Base-by-base conservation (phyloP, 2,888 invertebrate genomes). In the Agapetus fuscipes region DNA sequence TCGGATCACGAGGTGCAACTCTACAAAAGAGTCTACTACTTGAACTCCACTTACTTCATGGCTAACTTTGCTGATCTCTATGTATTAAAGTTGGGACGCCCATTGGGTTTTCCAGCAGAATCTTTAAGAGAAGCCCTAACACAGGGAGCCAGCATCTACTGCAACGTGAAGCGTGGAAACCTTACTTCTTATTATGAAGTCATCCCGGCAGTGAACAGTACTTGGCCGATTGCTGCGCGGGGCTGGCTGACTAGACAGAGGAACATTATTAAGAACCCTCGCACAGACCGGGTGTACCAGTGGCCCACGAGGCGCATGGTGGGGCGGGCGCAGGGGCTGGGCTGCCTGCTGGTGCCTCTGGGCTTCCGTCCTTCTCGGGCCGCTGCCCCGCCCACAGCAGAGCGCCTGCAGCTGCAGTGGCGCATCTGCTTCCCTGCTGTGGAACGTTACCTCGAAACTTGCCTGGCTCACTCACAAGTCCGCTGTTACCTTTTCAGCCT, bases 371-470 rank as follows among this genome's bases (percentile, higher is more conserved):
- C 76, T 3, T 80, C 78, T 52, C 65, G 72, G 37, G 72, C 74
- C 2, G 56, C 60, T 12, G 82, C 81, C 56, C 63, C 71, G 1
- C 70, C 74, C 2, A 56, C 60, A 11, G 82, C 81, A 56, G 63
- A 71, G 1, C 70, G 76, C 20, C 71, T 75, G 33, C 72, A 76
- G 41, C 60, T 85, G 13, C 84, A 88, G 57, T 89, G 88, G 88
- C 80, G 78, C 57, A 67, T 87, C 2, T 71, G 74, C 27, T 88
- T 86, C 54, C 84, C 85, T 0, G 76, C 78, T 37, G 85, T 83
- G 0, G 86, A 87, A 57, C 71, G 78, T 15, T 83, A 77, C 54
- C 61, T 89, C 47, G 82, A 87, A 55, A 77, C 78, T 11, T 76
- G 76, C 48, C 66, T 87, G 54, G 75, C 77, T 1, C 76, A 77